Evolutionary conservation across 2,888 invertebrate species (phyloP).

Genomic region (Ophraella communa): DNA sequence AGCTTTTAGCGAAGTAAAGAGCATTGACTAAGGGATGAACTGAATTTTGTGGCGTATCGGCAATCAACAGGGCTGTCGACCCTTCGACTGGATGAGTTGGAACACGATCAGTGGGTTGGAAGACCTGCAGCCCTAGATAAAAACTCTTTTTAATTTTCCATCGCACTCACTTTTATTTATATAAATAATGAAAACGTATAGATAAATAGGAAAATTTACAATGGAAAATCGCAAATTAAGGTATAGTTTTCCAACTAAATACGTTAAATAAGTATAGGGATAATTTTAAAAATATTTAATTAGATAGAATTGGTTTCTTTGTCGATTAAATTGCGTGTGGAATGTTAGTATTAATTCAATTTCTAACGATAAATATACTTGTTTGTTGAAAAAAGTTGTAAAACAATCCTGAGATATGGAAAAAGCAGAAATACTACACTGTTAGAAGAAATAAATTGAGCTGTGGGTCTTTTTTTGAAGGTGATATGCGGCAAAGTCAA

Average conservation of each 20-base stretch:
- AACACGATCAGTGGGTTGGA: slow-evolving; percentile 51
- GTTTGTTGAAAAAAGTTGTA: no score
- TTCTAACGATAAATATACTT: no score
- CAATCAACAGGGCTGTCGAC: slow-evolving; percentile 52
- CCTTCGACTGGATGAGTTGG: slow-evolving; percentile 48
- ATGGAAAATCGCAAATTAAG: not conserved
- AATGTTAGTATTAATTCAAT: no score
- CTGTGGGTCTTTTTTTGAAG: no score
- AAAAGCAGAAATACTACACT: no score
- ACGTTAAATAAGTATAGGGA: no score
- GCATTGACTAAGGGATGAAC: slow-evolving; percentile 31
- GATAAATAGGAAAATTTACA: not conserved
- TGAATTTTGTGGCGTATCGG: slow-evolving; percentile 47
- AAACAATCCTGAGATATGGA: no score
- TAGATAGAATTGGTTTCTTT: no score
- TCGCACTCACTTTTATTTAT: slow-evolving; percentile 12
- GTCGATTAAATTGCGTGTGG: no score
- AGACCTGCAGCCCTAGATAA: slow-evolving; percentile 56
- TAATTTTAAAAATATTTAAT: no score
- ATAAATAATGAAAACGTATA: slow-evolving; percentile 7
- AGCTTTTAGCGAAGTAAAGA: slow-evolving; percentile 18
- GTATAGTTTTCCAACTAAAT: not conserved
- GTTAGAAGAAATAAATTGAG: no score
- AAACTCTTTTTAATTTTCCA: slow-evolving; percentile 38
- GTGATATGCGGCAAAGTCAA: no score